Evolutionary conservation across 2,113 vertebrate species (phyloP), one percentile per base, ranked within the genome.

Genomic region (Bubo scandiacus): DNA sequence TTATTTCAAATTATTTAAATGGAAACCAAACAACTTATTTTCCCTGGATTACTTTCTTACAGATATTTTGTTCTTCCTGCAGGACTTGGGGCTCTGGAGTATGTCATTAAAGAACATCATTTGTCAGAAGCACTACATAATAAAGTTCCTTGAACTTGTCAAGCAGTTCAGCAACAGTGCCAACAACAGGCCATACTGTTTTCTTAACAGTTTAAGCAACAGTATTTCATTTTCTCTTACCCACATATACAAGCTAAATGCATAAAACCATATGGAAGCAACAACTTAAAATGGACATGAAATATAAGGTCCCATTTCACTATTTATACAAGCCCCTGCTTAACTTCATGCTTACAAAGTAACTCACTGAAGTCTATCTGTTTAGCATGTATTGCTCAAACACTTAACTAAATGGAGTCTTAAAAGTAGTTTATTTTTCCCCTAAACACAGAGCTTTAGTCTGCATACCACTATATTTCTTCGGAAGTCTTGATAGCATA

Each of bases 21-120:
- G 59, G 65, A 58, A 97, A 94, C 73, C 87, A 89, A 98, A 85
- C 88, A 73, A 30, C 40, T 34, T 72, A 52, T 97, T 86, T 49
- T 81, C 94, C 71, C 94, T 80, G 68, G 78, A 61, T 21, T 67
- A 85, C 11, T 86, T 79, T 70, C 42, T 51, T 11, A 70, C 16
- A 25, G 86, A 71, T 29, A 62, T 13, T 81, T 80, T 73, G 86
- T 87, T 42, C 30, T 94, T 89, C 12, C 88, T 29, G n/a, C 36
- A 20, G 67, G 52, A 83, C 82, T 91, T 9, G 12, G 74, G 96
- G 80, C 62, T 94, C 97, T 97, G 96, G 61, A 86, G 6, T 23
- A 11, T 18, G 40, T 80, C 68, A 88, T 34, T 67, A 77, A 81
- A 89, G 66, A 86, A 49, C 81, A 92, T 51, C 0, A 47, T 6